phyloP scores from a whole-genome alignment of 2,888 invertebrate species.

The Drosophila suboccidentalis region DNA sequence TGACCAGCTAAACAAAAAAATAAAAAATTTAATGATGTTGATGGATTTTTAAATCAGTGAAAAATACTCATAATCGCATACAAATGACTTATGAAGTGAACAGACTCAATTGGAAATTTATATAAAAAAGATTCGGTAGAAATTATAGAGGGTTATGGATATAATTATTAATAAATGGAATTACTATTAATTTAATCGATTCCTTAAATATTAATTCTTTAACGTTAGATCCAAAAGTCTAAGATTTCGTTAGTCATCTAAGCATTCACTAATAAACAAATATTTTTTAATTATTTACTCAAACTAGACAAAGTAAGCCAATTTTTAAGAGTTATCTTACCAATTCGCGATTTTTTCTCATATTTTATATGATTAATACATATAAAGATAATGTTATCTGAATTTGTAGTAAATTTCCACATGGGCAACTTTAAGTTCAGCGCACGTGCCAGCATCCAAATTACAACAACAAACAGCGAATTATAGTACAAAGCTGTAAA shows the following conservation, averaged over 20 bases:
- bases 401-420: conserved; percentile 55
- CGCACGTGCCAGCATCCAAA: conserved; percentile 67
- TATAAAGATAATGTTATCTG: conserved; percentile 1
- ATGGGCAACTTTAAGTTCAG: conserved; percentile 39
- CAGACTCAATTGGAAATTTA: conserved; percentile 47
- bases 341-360: not conserved
- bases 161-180: too few species aligned
- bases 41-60: conserved; percentile 62
- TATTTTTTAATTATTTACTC: not conserved
- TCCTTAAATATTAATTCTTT: too few species aligned
- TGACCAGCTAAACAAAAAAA: conserved; percentile 12
- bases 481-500: conserved; percentile 41
- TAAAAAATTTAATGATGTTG: conserved; percentile 51
- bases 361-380: not conserved
- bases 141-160: too few species aligned
- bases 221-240: too few species aligned
- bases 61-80: conserved; percentile 39
- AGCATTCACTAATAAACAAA: not conserved
- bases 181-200: too few species aligned
- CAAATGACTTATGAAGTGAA: conserved; percentile 16
- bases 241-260: too few species aligned
- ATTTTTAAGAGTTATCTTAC: not conserved
- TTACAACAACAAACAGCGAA: conserved; percentile 33
- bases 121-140: not conserved
- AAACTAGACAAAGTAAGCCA: not conserved